Percentiles rank a stretch among this genome's conserved stretches.
phyloP scores from a whole-genome alignment of 2,113 vertebrate species.

The Crocuta crocuta region DNA sequence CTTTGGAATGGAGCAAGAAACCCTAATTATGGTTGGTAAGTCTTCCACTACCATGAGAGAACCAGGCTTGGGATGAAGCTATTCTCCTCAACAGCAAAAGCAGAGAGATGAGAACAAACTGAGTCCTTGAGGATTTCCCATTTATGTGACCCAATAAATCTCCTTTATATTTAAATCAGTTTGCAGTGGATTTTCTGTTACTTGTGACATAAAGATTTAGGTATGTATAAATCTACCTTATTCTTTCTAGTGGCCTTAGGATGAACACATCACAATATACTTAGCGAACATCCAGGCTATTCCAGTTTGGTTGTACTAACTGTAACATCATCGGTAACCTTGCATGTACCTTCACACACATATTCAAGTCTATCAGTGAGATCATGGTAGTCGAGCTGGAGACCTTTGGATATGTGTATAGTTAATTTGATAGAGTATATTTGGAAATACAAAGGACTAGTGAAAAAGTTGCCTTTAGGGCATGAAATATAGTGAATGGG shows the following conservation, averaged over 20 bases:
- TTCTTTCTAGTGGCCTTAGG: background rate
- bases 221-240: background rate
- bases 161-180: conserved; percentile 55
- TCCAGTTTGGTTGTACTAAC: background rate
- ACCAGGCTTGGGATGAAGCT: background rate
- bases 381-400: background rate
- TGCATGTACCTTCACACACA: background rate
- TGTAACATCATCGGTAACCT: background rate
- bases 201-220: conserved; percentile 5
- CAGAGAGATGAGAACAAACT: background rate
- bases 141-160: background rate
- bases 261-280: background rate
- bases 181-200: conserved; percentile 14
- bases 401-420: background rate
- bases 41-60: background rate
- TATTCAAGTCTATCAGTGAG: background rate
- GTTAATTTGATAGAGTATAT: background rate
- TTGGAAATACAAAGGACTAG: conserved; percentile 12
- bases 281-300: background rate
- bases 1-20: background rate
- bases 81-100: background rate
- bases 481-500: background rate
- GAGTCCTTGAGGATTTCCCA: background rate
- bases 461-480: background rate
- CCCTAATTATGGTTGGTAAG: background rate